Evolutionary conservation across 2,888 invertebrate species (phyloP), one percentile per base, ranked within the genome.

Genomic region (Ochlodes sylvanus): DNA sequence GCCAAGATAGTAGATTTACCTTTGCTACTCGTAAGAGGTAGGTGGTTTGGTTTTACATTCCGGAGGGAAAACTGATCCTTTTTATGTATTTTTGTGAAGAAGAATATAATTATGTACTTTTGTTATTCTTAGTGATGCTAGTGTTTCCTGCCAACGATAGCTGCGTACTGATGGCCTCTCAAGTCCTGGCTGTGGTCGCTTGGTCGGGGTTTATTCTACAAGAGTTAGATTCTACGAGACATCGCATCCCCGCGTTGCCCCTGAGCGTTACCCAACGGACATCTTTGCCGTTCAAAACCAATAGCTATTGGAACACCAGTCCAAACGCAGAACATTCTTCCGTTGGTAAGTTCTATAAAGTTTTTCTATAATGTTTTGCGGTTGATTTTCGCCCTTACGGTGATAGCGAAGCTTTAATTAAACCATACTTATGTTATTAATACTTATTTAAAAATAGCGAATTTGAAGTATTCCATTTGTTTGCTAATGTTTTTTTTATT

Each of bases 161-260:
- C 0, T 75, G 82, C 38, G 92, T 92, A 6, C 52, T 80, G 10
- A 85, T 92, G 85, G 75, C 84, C 0, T 80, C 86, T 0, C 92
- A 93, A 76, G 80, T 89, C 7, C 71, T 93, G 3, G 81, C 90
- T 0, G 69, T 92, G 7, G 73, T 84, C 0, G 86, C 77, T 7
- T 92, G 92, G 92, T 81, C 92, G 4, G 92, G 92, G 2, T 93
- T 92, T 72, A 79, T 80, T 0, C 77, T 93, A 1, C 92, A 90
- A 70, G 92, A 92, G 76, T 70, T 92, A 67, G 87, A 89, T 68
- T 72, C 77, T 1, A 72, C 78, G 0, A 76, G 89, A 0, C 84
- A 79, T 0, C 80, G 88, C 4, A 81, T 90, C 54, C 88, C 92
- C 2, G 87, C 92, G 7, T 70, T 92, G n/a, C 92, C 92, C 0